Evolutionary conservation across 2,113 vertebrate species (phyloP), one percentile per base, ranked within the genome.

Genomic region (Corythornis vintsioides): DNA sequence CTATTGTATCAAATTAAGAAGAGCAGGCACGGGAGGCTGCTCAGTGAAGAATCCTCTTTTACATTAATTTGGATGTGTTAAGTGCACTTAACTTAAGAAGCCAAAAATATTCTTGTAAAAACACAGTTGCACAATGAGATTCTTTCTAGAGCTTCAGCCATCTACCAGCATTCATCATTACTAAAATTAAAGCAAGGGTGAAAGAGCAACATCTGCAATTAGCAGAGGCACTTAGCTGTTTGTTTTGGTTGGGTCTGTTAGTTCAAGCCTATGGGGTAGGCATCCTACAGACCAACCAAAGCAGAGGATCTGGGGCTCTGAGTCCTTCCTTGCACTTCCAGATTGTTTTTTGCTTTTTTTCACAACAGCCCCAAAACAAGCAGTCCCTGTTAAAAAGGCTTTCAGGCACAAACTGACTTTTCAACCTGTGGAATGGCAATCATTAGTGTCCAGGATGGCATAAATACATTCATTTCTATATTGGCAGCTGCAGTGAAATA

Each of bases 1-100:
- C 95, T 96, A 97, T 97, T 97, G 96, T 97, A 97, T 97, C 96
- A 97, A 97, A 98, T 97, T 97, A 98, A 76, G 4, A 95, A 96
- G 94, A 97, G 88, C 89, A 92, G 95, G 96, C 95, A 97, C 8
- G 15, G 57, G 93, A 96, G 89, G 92, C 61, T 38, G 94, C 93
- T 97, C 92, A 89, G 95, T 82, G 96, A 97, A 97, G 94, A 96
- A 97, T 94, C 74, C 95, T 93, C 94, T 97, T 97, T 96, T 97
- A 95, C 77, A 77, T 95, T 94, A 74, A 82, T 96, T 96, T 92
- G 72, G 92, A 96, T 94, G 83, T 83, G 89, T 94, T 96, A 89
- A 53, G 81, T 93, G 89, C 93, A 83, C 88, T 92, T 69, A 69
- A 69, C 45, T 61, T 89, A 88, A 88, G 89, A 90, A 92, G 85